Evolutionary conservation across 2,888 invertebrate species (phyloP).

Genomic region (Villa cingulata): DNA sequence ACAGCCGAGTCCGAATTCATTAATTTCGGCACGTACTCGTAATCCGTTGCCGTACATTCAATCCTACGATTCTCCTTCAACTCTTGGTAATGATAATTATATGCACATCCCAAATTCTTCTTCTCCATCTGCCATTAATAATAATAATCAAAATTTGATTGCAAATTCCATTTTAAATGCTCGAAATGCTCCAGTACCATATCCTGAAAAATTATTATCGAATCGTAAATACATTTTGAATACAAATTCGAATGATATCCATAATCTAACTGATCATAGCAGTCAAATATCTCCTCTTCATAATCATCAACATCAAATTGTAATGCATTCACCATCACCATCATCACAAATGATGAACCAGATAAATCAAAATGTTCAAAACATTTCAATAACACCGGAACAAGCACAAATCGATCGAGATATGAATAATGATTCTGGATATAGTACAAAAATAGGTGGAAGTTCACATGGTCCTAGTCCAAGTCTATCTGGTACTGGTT

Average conservation of each 20-base stretch:
- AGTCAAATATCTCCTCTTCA: constrained; percentile 10
- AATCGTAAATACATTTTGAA: constrained; percentile 12
- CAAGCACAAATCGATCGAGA: constrained; percentile 43
- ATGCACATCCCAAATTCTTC: neutral
- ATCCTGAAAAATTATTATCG: constrained; percentile 14
- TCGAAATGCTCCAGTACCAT: neutral
- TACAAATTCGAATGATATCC: neutral
- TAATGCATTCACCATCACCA: constrained; percentile 12
- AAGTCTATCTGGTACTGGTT: constrained; percentile 44
- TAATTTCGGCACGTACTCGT: constrained; percentile 10
- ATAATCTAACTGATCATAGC: constrained; percentile 1
- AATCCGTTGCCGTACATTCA: constrained; percentile 14
- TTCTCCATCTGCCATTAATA: too few relatives aligned
- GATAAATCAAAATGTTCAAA: constrained; percentile 13
- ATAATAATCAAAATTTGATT: neutral
- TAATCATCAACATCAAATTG: constrained; percentile 12
- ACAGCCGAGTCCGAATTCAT: neutral
- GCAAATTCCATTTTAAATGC: neutral
- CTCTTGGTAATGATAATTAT: neutral
- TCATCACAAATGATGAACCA: constrained; percentile 11
- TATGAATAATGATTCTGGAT: constrained; percentile 72
- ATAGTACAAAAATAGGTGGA: constrained; percentile 68
- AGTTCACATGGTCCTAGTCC: constrained; percentile 68
- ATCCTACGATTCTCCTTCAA: constrained; percentile 7
- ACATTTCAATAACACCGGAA: constrained; percentile 16